Conservation (phyloP, 2,113 vertebrate genomes). For the Gallinago undulata region DNA sequence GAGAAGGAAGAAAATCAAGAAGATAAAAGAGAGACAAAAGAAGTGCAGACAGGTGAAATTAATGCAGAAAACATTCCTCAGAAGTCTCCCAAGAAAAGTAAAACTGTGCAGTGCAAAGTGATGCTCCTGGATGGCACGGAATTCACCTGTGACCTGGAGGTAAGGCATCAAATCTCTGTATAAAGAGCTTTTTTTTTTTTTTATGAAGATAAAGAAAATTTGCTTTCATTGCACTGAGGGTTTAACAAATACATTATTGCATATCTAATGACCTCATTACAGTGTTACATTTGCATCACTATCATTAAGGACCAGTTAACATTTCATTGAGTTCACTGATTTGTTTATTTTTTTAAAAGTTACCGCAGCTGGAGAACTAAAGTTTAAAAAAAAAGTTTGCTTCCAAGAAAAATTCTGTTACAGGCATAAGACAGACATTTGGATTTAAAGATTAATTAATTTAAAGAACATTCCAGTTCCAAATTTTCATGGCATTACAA, state of each 20-base stretch:
- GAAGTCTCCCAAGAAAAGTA: constrained; percentile 88
- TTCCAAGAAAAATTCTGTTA: not conserved
- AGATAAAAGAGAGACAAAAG: constrained; percentile 77
- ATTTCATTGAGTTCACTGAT: not conserved
- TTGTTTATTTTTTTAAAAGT: not conserved
- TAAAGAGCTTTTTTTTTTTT: not conserved
- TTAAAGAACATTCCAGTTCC: not conserved
- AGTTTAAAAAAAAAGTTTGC: not conserved
- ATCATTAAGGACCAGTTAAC: not conserved
- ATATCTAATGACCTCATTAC: not conserved
- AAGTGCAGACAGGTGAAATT: constrained; percentile 72
- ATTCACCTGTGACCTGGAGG: constrained; percentile 92
- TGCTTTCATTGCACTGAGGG: not conserved
- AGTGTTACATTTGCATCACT: not conserved
- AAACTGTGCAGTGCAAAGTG: constrained; percentile 88
- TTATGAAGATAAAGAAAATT: not conserved
- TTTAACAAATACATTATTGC: not conserved
- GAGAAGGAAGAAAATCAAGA: constrained; percentile 64
- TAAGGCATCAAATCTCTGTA: constrained; percentile 55
- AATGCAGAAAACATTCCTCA: constrained; percentile 71
- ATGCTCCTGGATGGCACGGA: constrained; percentile 87
- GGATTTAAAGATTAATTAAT: not conserved
- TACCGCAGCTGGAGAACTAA: not conserved
- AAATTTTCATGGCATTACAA: not conserved
- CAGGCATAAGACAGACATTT: not conserved